A percentile compares a stretch with the other conserved stretches of the same genome.
phyloP scores from a whole-genome alignment of 2,888 invertebrate genomes.

The Andrena praecox region DNA sequence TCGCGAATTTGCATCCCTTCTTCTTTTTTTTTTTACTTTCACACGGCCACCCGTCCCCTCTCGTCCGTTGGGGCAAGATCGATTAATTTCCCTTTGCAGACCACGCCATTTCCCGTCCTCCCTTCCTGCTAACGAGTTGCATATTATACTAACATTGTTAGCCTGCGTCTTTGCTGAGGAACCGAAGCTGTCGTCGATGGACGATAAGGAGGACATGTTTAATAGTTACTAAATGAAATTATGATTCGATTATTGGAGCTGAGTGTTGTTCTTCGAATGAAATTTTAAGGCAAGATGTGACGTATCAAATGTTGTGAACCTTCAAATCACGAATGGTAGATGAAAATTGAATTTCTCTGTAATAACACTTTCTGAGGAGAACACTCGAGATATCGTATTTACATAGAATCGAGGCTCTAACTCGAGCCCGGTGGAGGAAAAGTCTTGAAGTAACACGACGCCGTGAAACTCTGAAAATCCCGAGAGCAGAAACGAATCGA shows the following conservation, averaged over 20 bases:
- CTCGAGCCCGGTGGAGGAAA: conserved; percentile 12
- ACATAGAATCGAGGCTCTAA: conserved; percentile 34
- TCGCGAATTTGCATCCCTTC: conserved; percentile 62
- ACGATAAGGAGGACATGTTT: background rate
- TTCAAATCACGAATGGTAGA: conserved; percentile 12
- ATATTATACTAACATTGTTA: background rate
- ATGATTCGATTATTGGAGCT: too few species aligned
- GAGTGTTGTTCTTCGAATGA: too few species aligned
- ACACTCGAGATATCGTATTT: background rate
- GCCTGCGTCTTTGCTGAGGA: background rate
- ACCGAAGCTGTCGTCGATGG: background rate
- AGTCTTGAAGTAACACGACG: conserved; percentile 10
- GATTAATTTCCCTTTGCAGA: conserved; percentile 48
- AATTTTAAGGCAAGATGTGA: too few species aligned
- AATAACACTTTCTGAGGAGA: background rate
- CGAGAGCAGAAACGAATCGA: conserved; percentile 29
- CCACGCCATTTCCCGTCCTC: conserved; percentile 2
- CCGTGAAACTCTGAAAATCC: conserved; percentile 34
- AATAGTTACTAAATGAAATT: background rate
- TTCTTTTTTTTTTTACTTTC: conserved; percentile 42
- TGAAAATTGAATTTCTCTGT: background rate
- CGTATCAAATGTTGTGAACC: too few species aligned
- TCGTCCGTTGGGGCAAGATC: conserved; percentile 42
- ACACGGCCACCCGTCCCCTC: conserved; percentile 7
- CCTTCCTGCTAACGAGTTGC: conserved; percentile 11